Base-by-base conservation (phyloP, 2,113 vertebrate genomes). In the Ammodramus savannarum region DNA sequence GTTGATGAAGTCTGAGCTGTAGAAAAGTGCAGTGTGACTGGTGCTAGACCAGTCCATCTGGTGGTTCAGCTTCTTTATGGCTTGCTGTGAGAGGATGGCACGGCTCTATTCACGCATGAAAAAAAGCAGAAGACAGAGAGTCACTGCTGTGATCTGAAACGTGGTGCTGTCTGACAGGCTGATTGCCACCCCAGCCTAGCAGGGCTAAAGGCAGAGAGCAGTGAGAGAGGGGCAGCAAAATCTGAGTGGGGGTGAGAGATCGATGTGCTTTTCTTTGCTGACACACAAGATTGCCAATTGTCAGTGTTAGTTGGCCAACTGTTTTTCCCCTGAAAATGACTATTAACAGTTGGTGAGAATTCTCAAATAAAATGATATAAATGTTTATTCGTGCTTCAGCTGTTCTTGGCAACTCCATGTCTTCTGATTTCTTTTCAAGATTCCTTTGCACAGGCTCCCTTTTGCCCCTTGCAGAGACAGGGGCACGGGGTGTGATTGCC, bases 1-100 rank as follows among this genome's bases (percentile, higher is more conserved):
- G 58, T 8, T 51, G 52, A 49, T 59, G 91, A 72, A 89, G 62
- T 36, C 77, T 59, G 52, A 63, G 25, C 19, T 39, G 57, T 39
- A 41, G 34, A 54, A 87, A 91, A 91, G 63, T 85, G 67, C 67
- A 63, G 59, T 0, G 0, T 91, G 85, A 26, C 55, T 77, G 67
- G 51, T 85, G 87, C 71, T 95, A 67, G 67, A 76, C 41, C 81
- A 46, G 84, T 85, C 87, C 87, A 65, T 91, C 81, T 94, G 85
- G 78, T 91, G 62, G 54, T 73, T 91, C 71, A 23, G 41, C 48
- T 66, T 83, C 85, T 93, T 88, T 66, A 57, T 51, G 46, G 5
- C 78, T 94, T 91, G 85, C 87, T 94, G 62, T 51, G 82, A 87
- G 78, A 74, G 81, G 78, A 71, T 51, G 2, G 4, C 78, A 73